Conservation (phyloP, 2,888 invertebrate species). For the Drosophila vallismaia region DNA sequence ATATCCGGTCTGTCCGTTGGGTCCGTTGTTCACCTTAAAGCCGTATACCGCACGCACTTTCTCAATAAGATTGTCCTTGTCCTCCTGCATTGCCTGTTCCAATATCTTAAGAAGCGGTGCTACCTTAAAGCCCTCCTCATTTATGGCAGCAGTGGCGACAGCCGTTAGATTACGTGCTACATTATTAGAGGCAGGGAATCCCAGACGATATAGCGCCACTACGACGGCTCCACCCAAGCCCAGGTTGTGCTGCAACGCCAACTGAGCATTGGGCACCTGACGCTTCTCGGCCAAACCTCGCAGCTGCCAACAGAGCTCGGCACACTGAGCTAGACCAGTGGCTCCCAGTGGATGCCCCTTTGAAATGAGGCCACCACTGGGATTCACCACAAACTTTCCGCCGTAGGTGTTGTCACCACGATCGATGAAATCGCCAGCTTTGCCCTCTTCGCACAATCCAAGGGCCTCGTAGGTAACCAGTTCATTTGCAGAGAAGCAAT, state of each 20-base stretch:
- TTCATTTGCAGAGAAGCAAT: slow-evolving; percentile 99
- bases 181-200: slow-evolving; percentile 87
- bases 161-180: slow-evolving; percentile 81
- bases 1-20: slow-evolving; percentile 89
- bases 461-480: slow-evolving; percentile 98
- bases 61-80: slow-evolving; percentile 91
- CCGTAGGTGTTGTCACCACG: slow-evolving; percentile 98
- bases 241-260: slow-evolving; percentile 98
- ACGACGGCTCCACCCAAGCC: slow-evolving; percentile 98
- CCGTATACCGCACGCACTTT: slow-evolving; percentile 95
- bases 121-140: slow-evolving; percentile 89
- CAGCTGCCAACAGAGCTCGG: slow-evolving; percentile 94
- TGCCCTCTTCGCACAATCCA: slow-evolving; percentile 94
- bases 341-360: slow-evolving; percentile 99
- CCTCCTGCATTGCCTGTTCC: slow-evolving; percentile 91
- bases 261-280: slow-evolving; percentile 88
- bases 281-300: slow-evolving; percentile 91
- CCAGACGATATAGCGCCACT: slow-evolving; percentile 93
- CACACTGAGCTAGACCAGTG: slow-evolving; percentile 95
- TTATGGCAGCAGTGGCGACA: slow-evolving; percentile 64
- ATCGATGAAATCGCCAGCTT: slow-evolving; percentile 96
- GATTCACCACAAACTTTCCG: slow-evolving; percentile 98
- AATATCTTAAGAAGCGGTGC: slow-evolving; percentile 92
- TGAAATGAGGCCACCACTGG: slow-evolving; percentile 99
- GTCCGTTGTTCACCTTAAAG: slow-evolving; percentile 93